Base-by-base conservation (phyloP, 2,113 vertebrate genomes). In the Rhea americana region DNA sequence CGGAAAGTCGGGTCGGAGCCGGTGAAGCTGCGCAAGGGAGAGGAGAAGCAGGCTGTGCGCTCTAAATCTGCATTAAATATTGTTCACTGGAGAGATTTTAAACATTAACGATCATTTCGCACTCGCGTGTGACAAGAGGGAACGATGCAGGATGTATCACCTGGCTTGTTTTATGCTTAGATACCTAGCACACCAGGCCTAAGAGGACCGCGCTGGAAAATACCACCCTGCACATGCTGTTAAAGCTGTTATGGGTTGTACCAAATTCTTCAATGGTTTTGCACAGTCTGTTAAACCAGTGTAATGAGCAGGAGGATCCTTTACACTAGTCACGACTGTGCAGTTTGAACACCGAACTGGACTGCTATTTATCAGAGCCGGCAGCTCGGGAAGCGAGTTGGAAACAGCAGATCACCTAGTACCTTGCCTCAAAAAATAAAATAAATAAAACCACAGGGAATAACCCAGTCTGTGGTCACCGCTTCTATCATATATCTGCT, bases 401-500 rank as follows among this genome's bases (percentile, higher is more conserved):
- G 51, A 89, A 91, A 71, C 62, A 87, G 85, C 85, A 89, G 82
- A 94, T 87, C 71, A 62, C 47, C 92, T 19, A 16, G 30, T 56
- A 2, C 24, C 2, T 17, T 43, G 79, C 73, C 51, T 75, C 51
- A 26, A 26, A 37, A 85, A 45, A 24, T 1, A 66, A 85, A n/a
- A 79, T 85, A 68, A 91, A 71, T 65, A 77, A 68, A 51, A 6
- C 67, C 7, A 75, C 2, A 16, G 55, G 91, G 89, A 82, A 39
- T 24, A 51, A 25, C 26, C 47, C 3, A 1, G 37, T 59, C 82
- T 30, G 1, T 7, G 90, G 93, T 56, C 94, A 37, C 83, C 17
- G 14, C 79, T 8, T 48, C 72, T 75, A 19, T 43, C 67, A 35
- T 18, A 32, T 58, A 85, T 59, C 24, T 28, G 83, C 80, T 71